Evolutionary conservation across 2,888 invertebrate genomes (phyloP).

Genomic region (Epinotia bilunana): DNA sequence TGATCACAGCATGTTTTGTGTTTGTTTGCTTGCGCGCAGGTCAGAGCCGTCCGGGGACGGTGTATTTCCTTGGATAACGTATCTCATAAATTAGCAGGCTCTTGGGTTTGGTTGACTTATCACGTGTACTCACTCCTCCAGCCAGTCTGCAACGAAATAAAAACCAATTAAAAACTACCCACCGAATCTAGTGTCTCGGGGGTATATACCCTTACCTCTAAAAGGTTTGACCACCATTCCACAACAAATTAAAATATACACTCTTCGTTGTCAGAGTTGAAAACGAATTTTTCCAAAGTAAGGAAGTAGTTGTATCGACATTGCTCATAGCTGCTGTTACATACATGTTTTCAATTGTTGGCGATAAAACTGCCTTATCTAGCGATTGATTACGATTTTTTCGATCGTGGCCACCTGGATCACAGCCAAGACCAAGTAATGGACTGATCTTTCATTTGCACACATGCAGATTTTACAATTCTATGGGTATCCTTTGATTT

Average conservation of each 20-base stretch:
- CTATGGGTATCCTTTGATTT: too few relatives aligned
- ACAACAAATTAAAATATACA: too few relatives aligned
- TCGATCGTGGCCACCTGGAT: too few relatives aligned
- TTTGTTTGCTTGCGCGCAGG: constrained; percentile 16
- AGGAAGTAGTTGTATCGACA: too few relatives aligned
- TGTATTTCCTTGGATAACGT: constrained; percentile 54
- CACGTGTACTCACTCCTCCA: constrained; percentile 98
- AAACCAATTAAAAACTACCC: constrained; percentile 42
- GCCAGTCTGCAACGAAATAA: constrained; percentile 89
- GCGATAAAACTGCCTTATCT: too few relatives aligned
- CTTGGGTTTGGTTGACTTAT: constrained; percentile 84
- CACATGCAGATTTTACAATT: too few relatives aligned
- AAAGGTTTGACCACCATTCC: neutral
- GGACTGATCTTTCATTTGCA: too few relatives aligned
- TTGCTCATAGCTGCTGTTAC: too few relatives aligned
- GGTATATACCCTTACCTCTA: neutral
- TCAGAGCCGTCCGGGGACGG: constrained; percentile 53
- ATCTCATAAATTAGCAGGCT: constrained; percentile 63
- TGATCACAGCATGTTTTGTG: constrained; percentile 67
- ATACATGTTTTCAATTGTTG: too few relatives aligned
- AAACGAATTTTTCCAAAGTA: too few relatives aligned
- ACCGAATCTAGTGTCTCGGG: neutral
- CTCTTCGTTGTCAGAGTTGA: neutral
- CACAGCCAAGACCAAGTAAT: too few relatives aligned
- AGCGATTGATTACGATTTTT: too few relatives aligned